These are phyloP conservation scores for Drosophila ironensis DNA, from an alignment of 1,140 invertebrate genomes.

Conservation along the genomic window DNA sequence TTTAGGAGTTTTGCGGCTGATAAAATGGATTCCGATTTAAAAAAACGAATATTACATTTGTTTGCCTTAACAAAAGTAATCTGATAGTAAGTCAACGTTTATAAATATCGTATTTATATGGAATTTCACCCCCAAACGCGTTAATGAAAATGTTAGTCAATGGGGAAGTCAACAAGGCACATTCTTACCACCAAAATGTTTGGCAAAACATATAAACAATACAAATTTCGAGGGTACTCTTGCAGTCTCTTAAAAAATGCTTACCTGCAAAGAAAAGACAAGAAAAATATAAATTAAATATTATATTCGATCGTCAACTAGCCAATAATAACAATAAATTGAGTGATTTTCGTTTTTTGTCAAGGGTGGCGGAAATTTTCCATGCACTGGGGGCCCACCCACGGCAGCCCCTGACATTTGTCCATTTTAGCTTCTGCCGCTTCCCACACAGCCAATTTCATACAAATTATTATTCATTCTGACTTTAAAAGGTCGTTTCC, in stretches of 20 bases:
- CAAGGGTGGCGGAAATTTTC: conserved; percentile 33
- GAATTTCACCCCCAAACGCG: too few species aligned
- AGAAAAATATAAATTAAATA: conserved; percentile 18
- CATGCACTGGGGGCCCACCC: conserved; percentile 24
- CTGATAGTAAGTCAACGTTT: too few species aligned
- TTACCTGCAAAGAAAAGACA: conserved; percentile 58
- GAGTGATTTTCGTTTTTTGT: conserved; percentile 15
- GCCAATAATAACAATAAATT: not conserved
- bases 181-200: conserved; percentile 20
- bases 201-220: conserved; percentile 3
- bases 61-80: too few species aligned
- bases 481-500: conserved; percentile 59
- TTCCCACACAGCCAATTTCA: conserved; percentile 11
- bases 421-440: conserved; percentile 35
- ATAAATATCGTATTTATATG: too few species aligned
- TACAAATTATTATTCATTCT: conserved; percentile 39
- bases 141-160: conserved; percentile 22
- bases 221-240: too few species aligned
- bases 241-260: too few species aligned
- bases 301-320: not conserved
- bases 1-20: too few species aligned
- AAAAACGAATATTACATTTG: too few species aligned
- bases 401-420: conserved; percentile 29
- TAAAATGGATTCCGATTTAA: too few species aligned
- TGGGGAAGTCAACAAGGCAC: conserved; percentile 18